A percentile compares a stretch with the other conserved stretches of the same genome.
Evolutionary conservation across 2,113 vertebrate genomes (phyloP).

Genomic region (Triplophysa rosa): DNA sequence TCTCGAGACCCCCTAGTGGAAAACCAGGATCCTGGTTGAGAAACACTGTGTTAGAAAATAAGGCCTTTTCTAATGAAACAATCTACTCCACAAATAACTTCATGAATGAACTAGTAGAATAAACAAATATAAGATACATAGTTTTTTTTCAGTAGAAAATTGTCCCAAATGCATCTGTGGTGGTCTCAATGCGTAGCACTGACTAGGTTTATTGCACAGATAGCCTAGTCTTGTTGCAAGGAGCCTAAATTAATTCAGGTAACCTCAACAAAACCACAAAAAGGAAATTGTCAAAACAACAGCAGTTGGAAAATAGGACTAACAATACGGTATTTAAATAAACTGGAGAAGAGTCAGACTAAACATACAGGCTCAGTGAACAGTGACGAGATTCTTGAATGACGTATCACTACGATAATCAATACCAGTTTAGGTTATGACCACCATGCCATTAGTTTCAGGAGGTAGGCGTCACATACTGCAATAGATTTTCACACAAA

Average conservation of each 20-base stretch:
- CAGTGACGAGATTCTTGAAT: not conserved
- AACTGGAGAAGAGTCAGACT: not conserved
- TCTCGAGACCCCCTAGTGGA: too few relatives aligned
- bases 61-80: not conserved
- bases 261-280: not conserved
- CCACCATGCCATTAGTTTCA: constrained; percentile 19
- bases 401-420: not conserved
- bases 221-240: not conserved
- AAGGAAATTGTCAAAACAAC: not conserved
- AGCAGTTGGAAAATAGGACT: not conserved
- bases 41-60: not conserved
- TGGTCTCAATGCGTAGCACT: not conserved
- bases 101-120: not conserved
- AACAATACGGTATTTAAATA: constrained; percentile 13
- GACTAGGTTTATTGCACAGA: constrained; percentile 7
- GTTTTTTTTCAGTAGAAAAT: not conserved
- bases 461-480: constrained; percentile 52
- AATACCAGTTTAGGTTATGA: not conserved
- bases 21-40: too few relatives aligned
- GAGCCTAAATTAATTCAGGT: not conserved
- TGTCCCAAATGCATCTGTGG: not conserved
- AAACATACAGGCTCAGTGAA: constrained; percentile 14
- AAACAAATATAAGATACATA: not conserved
- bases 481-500: constrained; percentile 25
- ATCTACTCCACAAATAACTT: not conserved